These are phyloP conservation scores for Calyptommatus sinebrachiatus DNA, from an alignment of 2,113 vertebrate species.

Conservation along the genomic window DNA sequence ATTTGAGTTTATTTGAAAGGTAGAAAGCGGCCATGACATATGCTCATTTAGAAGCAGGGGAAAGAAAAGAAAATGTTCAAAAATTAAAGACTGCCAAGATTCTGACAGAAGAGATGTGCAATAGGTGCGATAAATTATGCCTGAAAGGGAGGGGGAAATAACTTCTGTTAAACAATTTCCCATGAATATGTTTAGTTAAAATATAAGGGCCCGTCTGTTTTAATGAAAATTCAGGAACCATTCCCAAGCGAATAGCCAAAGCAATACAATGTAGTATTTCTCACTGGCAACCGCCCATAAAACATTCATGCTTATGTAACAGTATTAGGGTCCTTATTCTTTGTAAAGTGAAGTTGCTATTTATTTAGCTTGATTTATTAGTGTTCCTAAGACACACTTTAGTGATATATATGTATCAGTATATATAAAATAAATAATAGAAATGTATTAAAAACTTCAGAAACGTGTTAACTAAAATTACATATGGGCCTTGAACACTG, in stretches of 20 bases:
- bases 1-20: conserved; percentile 19
- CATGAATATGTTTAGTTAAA: conserved; percentile 38
- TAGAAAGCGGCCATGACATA: background rate
- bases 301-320: conserved; percentile 40
- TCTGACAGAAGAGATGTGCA: background rate
- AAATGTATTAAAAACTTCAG: no score
- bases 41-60: background rate
- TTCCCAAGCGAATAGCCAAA: conserved; percentile 22
- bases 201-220: conserved; percentile 30
- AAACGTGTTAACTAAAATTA: conserved; percentile 3
- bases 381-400: conserved; percentile 7
- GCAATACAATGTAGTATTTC: conserved; percentile 19
- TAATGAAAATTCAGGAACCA: conserved; percentile 37
- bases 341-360: conserved; percentile 38
- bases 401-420: background rate
- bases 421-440: background rate
- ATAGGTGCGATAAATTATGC: conserved; percentile 13
- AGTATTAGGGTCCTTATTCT: conserved; percentile 33
- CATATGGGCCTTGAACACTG: background rate
- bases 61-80: conserved; percentile 17
- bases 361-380: conserved; percentile 38
- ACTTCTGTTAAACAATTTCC: conserved; percentile 33
- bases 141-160: background rate
- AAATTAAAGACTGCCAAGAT: conserved; percentile 29
- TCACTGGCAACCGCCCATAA: conserved; percentile 31